Base-by-base conservation (phyloP, 2,113 vertebrate species). In the Hassar affinis region DNA sequence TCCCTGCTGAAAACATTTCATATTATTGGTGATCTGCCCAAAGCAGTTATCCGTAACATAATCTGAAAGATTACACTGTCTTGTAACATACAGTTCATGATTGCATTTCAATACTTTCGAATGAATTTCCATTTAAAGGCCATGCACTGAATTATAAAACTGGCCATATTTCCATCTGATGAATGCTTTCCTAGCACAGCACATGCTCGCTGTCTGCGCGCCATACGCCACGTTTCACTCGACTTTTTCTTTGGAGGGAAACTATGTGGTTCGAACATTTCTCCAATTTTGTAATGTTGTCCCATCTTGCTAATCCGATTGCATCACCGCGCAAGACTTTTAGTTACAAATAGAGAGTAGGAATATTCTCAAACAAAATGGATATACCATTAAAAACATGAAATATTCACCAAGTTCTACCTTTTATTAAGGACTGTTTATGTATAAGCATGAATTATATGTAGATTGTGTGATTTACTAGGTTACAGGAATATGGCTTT, bases 151-250 rank as follows among this genome's bases (percentile, higher is more conserved):
- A 72, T 35, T 45, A 74, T 25, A 59, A 57, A 59, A 45, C 80
- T 64, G 81, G 81, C 72, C 47, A 51, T 83, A 47, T 33, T 83
- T 83, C 81, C 56, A 49, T 79, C 59, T 51, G 80, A 82, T 77
- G 81, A 76, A 83, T 52, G 81, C 72, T 64, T 66, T 77, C 47
- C 72, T 66, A 42, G 59, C 25, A 51, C 47, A 57, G 18, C 61
- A 59, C 45, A 51, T 75, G 81, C 56, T 82, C 25, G 49, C 51
- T 78, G 82, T 42, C 75, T 42, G 17, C 47, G 27, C 15, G 51
- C 51, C 49, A 78, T 69, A 54, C 49, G 35, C 33, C 33, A 69
- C 51, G 81, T 76, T 62, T 76, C 81, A 76, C 56, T 82, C 47
- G 0, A 35, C 69, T 82, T 62, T 82, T 66, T 47, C 17, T 57